Evolutionary conservation across 1,140 invertebrate genomes (phyloP).

Genomic region (Drosophila pectinifera): DNA sequence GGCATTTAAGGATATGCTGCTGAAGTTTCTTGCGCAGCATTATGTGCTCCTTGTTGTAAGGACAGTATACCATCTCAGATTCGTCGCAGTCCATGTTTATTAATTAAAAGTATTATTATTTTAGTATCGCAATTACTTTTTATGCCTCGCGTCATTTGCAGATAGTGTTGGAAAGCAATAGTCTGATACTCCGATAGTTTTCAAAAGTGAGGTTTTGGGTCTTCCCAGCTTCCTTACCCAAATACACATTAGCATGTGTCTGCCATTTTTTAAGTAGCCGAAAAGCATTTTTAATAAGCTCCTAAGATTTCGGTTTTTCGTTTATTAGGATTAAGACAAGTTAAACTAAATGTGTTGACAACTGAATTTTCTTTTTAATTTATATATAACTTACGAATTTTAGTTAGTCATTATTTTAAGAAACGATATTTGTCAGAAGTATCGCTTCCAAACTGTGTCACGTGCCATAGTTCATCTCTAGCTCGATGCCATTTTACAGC

Average conservation of each 20-base stretch:
- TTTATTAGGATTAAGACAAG: too few relatives aligned
- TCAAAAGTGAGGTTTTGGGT: too few relatives aligned
- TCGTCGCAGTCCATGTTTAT: constrained; percentile 34
- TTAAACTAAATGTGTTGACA: too few relatives aligned
- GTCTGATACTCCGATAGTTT: too few relatives aligned
- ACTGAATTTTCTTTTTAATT: too few relatives aligned
- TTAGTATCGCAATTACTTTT: background rate
- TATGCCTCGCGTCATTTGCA: background rate
- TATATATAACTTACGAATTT: too few relatives aligned
- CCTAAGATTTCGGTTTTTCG: too few relatives aligned
- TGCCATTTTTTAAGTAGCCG: too few relatives aligned
- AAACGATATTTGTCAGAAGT: background rate
- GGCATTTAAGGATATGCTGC: constrained; percentile 65
- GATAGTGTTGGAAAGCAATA: background rate
- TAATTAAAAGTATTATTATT: background rate
- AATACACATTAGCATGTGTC: too few relatives aligned
- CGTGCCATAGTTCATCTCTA: background rate
- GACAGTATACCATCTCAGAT: constrained; percentile 64
- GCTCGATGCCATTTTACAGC: background rate
- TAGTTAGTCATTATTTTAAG: too few relatives aligned
- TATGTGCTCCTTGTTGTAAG: constrained; percentile 66
- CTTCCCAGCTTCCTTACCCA: too few relatives aligned
- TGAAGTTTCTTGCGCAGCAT: constrained; percentile 72
- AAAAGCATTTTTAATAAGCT: too few relatives aligned
- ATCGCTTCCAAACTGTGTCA: background rate